Base-by-base conservation (phyloP, 2,888 invertebrate species). In the Phania funesta region DNA sequence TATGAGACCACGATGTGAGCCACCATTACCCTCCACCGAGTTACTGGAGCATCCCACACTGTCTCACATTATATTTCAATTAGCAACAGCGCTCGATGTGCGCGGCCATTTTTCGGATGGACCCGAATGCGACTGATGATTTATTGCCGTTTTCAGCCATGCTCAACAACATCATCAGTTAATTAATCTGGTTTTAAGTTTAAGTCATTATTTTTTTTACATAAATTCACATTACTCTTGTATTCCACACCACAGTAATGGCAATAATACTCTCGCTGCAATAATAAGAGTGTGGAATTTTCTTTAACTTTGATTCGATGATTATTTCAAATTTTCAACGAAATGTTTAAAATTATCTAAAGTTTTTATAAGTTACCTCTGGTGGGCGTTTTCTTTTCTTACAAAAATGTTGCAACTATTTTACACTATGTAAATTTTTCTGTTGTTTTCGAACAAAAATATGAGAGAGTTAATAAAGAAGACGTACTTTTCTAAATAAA, bases 1-100 rank as follows among this genome's bases (percentile, higher is more conserved):
- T 87, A 96, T 95, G 91, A 94, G 96, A 88, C 97, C 98, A 13
- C 93, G 96, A 56, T 95, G 95, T 86, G 95, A 96, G 87, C 98
- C 98, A 35, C 93, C 95, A 22, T 92, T 98, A 85, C 97, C 98
- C 24, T 96, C 97, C 86, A 94, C 94, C 60, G 98, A 98, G 84
- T 92, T 98, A 13, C 92, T 97, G 78, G 97, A 97, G 86, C 96
- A 97, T 89, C 95, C 96, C 6, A 93, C 94, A 48, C 93, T 98
- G 56, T 94, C 94, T 83, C 94, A 95, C 87, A 93, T 96, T 85
- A 93, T 98, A 68, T 92, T 97, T 87, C 97, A 98, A 87, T 92
- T 98, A 86, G 96, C 97, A 41, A 92, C 93, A 74, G 94, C 96
- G 86, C 92, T 98, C 83, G 97, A 98, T 92, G 97, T 96, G 84